Base-by-base conservation (phyloP, 2,797 vertebrate species). In the Emys orbicularis region DNA sequence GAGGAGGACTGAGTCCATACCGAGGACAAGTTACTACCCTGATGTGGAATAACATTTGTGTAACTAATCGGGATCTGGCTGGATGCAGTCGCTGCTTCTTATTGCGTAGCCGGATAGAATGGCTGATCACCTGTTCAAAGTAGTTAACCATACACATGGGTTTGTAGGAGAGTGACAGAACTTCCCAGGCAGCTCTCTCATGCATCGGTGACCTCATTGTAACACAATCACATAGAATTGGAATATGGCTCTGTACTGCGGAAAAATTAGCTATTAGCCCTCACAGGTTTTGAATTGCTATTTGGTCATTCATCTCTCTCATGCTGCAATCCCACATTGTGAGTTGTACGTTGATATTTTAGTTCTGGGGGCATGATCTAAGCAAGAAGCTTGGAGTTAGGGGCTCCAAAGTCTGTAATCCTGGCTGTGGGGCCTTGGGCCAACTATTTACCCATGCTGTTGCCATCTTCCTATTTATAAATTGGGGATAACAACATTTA, bases 61-160 rank as follows among this genome's bases (percentile, higher is more conserved):
- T 72, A 72, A 37, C 47, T 92, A 85, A n/a, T 57, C 79, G 61
- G 65, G 88, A 74, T 89, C 77, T 82, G 95, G 41, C 54, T 96
- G 79, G 74, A 93, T n/a, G 25, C 72, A 76, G 11, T 29, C 12
- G 41, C 41, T 47, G 27, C 44, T 47, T 47, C 47, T 94, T 80
- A 50, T 21, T 77, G 47, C 72, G 61, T 4, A 88, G 74, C 88
- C 80, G 54, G 52, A 84, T 65, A 91, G 25, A 79, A 89, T 29
- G 87, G 10, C n/a, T 12, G 83, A 84, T 84, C 57, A 56, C 44
- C 68, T 84, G 86, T 96, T 92, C 89, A 92, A 88, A 95, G 76
- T 49, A 53, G 77, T 82, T 47, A 85, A 53, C 44, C 77, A 85
- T 56, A 84, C 68, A 82, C 72, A 27, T 5, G n/a, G 74, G 74